Base-by-base conservation (phyloP, 1,140 invertebrate species). In the Protaetia brevitarsis region DNA sequence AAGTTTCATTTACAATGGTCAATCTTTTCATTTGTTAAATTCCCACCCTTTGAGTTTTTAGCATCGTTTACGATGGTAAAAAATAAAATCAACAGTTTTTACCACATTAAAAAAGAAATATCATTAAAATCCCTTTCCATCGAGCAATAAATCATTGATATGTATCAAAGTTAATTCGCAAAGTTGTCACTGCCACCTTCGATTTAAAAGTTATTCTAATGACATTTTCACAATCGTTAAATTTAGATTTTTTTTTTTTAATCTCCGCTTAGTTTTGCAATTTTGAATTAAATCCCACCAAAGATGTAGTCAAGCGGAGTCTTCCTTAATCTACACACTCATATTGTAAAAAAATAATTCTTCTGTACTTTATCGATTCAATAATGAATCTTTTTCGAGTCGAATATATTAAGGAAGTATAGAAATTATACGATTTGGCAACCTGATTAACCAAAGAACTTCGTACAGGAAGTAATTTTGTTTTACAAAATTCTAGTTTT, bases 321-420 rank as follows among this genome's bases (percentile, higher is more conserved):
- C 13, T 36, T 36, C 29, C 60, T 62, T 36, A 62, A 62, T 23
- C 36, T 23, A 31, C 16, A 10, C 31, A 59, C 30, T 36, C 29
- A 36, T 36, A 37, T 31, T 62, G 60, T 62, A 62, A 36, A 62
- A 62, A 62, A 62, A 62, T 62, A 62, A 21, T 19, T 62, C 30
- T 36, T 13, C 31, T 62, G n/a, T n/a, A n/a, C n/a, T n/a, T n/a
- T n/a, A n/a, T 51, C 26, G 41, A 16, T 51, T 34, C 31, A 36
- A 62, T 36, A 62, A 13, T 23, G 27, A 62, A n/a, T 30, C n/a
- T n/a, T n/a, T 29, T 30, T 34, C 36, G 60, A 36, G 30, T 36
- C 10, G 31, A 62, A 34, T 30, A 59, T 27, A 29, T 31, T 59
- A 31, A 59, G 57, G 16, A 59, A 31, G 36, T 34, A 21, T 61